A percentile compares a stretch with the other conserved stretches of the same genome.
Evolutionary conservation across 2,797 vertebrate species (phyloP).

Genomic region (Malacoctenus gilli): DNA sequence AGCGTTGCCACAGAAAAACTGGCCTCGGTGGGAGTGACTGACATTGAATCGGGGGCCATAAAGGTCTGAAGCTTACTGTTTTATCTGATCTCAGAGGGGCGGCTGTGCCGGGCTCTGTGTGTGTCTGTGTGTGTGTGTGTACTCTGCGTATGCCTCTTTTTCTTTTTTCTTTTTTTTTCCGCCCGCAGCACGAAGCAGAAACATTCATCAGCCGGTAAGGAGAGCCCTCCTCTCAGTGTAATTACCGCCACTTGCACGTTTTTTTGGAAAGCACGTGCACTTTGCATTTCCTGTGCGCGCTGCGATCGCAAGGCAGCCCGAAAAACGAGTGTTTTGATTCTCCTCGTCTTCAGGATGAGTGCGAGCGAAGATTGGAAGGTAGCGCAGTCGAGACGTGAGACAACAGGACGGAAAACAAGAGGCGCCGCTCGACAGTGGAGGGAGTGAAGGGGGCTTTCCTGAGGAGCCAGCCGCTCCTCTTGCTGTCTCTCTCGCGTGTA

Average conservation of each 20-base stretch:
- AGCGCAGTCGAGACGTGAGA: too few species aligned
- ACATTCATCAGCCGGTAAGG: slow-evolving; percentile 31
- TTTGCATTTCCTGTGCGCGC: slow-evolving; percentile 2
- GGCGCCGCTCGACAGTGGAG: too few species aligned
- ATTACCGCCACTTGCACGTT: neutral
- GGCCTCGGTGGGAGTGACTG: slow-evolving; percentile 46
- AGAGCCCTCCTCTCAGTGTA: slow-evolving; percentile 3
- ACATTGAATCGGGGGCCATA: slow-evolving; percentile 47
- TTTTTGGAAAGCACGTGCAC: neutral
- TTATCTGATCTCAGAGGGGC: slow-evolving; percentile 56
- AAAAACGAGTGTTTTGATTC: too few species aligned
- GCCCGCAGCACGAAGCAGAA: slow-evolving; percentile 19
- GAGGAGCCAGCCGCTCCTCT: too few species aligned
- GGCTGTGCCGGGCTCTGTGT: too few species aligned
- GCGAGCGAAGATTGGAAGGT: too few species aligned
- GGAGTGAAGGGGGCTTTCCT: too few species aligned
- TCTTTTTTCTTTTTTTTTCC: slow-evolving; percentile 24
- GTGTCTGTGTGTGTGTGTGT: too few species aligned
- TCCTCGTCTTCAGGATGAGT: too few species aligned
- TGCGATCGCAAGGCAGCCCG: too few species aligned
- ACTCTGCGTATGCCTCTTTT: slow-evolving; percentile 23
- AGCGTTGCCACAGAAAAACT: slow-evolving; percentile 46
- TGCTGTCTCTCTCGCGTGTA: too few species aligned
- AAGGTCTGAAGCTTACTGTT: slow-evolving; percentile 45
- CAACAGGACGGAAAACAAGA: too few species aligned